Base-by-base conservation (phyloP, 1,140 invertebrate species). In the Danaus melanippus region DNA sequence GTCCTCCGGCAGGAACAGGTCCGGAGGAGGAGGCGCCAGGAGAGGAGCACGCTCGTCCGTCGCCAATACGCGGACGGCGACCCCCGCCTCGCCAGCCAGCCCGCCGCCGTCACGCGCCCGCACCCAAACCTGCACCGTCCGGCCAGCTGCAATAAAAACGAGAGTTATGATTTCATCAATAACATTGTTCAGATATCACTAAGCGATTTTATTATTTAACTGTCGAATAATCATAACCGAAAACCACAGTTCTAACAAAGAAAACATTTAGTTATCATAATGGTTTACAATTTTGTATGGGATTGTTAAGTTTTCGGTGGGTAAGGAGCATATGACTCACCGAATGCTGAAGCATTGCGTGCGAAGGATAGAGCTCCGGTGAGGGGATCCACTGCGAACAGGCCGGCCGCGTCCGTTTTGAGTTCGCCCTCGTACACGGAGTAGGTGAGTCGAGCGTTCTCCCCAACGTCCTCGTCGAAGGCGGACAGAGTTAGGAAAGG, bases 91-190 rank as follows among this genome's bases (percentile, higher is more conserved):
- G 91, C 17, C 90, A 10, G 91, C 87, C 8, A 91, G 91, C 21
- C 87, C 86, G 12, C 95, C 95, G 65, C 89, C 89, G 84, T 98
- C 96, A 53, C 90, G 90, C 6, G 95, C 96, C 51, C 94, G 90
- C 21, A 98, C 92, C 87, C 97, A 98, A 69, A 97, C 93, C 87
- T 97, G 95, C 76, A 95, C 94, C 9, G 93, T 89, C 86, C 95
- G 90, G 66, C 93, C 92, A 76, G 92, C 94, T 95, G 84, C 53
- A 88, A 61, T 53, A 39, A 12, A 42, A 10, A 15, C n/a, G n/a
- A n/a, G n/a, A n/a, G n/a, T n/a, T n/a, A n/a, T n/a, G n/a, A n/a
- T n/a, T n/a, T n/a, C n/a, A n/a, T n/a, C n/a, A 46, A 46, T n/a
- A 5, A 11, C 46, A 7, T 21, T 39, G 2, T 10, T 17, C 12